Base-by-base conservation (phyloP, 2,888 invertebrate genomes). In the Ophonus ardosiacus region DNA sequence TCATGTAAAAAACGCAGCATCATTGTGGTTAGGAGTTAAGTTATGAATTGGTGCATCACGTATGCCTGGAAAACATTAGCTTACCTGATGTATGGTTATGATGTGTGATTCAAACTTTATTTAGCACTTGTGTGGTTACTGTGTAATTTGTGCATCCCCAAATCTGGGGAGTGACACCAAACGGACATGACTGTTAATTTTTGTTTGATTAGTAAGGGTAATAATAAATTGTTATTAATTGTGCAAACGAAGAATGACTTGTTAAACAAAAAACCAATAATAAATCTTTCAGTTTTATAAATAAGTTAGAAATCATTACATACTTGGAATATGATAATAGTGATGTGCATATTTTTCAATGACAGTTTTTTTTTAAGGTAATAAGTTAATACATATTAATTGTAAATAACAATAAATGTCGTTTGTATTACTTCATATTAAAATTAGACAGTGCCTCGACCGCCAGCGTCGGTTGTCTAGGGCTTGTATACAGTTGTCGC, bases 91-190 rank as follows among this genome's bases (percentile, higher is more conserved):
- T 7, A 68, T 59, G 15, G n/a, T 59, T 59, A 59, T 59, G 15
- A 15, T 15, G 43, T 15, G n/a, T 68, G 68, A 68, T 68, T 68
- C 68, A 68, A 61, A 38, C 68, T 68, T 38, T 31, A 24, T 38
- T 68, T 68, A 68, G 38, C 38, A 68, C 38, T 68, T 68, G 15
- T 68, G 68, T 68, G 68, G 68, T 68, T 38, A 31, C 6, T 2
- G 15, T 7, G 38, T 68, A 68, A 68, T 68, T 68, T 68, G 31
- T 68, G 38, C 38, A 68, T 68, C 68, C 68, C 68, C 68, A 68
- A 68, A 68, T 38, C 68, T 68, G 68, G 15, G 68, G 68, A 68
- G 68, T 38, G 38, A 38, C 10, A 7, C 24, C 24, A 24, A 63
- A 63, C 21, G 31, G 43, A 13, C 0, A 38, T 68, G 68, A 68